phyloP scores from a whole-genome alignment of 2,888 invertebrate species.

The Colostygia pectinataria region DNA sequence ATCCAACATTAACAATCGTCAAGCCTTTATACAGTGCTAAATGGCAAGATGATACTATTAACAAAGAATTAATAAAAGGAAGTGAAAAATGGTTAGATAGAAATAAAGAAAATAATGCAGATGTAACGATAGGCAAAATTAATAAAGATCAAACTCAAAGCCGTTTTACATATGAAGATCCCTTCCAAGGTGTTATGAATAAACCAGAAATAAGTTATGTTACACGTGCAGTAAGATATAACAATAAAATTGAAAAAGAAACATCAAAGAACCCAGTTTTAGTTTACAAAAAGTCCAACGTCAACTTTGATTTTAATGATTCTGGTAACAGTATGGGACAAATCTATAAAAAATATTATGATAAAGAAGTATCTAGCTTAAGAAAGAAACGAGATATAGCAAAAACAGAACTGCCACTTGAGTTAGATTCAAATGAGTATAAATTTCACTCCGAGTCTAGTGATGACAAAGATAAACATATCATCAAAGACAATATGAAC shows the following conservation, averaged over 20 bases:
- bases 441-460: background rate
- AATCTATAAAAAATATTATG: background rate
- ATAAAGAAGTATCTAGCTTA: background rate
- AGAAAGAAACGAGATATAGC: slow-evolving; percentile 4
- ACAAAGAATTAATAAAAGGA: background rate
- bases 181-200: background rate
- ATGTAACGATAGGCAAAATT: background rate
- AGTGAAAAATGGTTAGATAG: background rate
- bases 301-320: slow-evolving; percentile 26
- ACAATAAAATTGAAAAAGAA: slow-evolving; percentile 34
- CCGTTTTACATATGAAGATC: background rate
- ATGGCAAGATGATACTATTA: slow-evolving; percentile 6
- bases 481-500: background rate
- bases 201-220: slow-evolving; percentile 29
- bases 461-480: background rate
- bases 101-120: background rate
- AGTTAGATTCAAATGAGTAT: background rate
- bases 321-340: slow-evolving; percentile 6
- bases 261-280: slow-evolving; percentile 26
- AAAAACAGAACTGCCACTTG: background rate
- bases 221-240: slow-evolving; percentile 39
- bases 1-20: slow-evolving; percentile 33
- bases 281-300: slow-evolving; percentile 32
- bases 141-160: slow-evolving; percentile 1
- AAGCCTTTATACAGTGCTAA: slow-evolving; percentile 38